A percentile compares a stretch with the other conserved stretches of the same genome.
phyloP scores from a whole-genome alignment of 1,140 invertebrate genomes.

The Lepidurus arcticus region DNA sequence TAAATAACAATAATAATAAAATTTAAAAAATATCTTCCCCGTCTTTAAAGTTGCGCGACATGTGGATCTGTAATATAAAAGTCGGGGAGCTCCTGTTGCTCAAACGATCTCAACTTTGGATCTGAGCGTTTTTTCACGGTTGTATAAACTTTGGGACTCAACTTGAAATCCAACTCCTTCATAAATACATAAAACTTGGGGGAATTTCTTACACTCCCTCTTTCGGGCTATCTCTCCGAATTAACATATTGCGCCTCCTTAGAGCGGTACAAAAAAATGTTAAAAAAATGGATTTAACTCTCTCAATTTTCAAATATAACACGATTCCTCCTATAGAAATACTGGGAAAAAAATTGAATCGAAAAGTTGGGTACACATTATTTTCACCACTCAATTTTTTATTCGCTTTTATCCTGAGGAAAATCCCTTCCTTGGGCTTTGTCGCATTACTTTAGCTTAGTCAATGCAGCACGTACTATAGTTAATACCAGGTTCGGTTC shows the following conservation, averaged over 20 bases:
- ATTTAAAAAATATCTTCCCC: neutral
- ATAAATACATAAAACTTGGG: neutral
- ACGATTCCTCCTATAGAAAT: neutral
- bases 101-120: no score
- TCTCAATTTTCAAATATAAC: neutral
- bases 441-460: neutral
- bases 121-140: neutral
- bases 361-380: no score
- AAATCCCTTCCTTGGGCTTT: neutral
- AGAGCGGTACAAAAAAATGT: neutral
- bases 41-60: conserved; percentile 6
- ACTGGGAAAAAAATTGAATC: no score
- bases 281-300: neutral
- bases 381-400: neutral
- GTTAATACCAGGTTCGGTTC: neutral
- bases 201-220: neutral
- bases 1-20: no score
- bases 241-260: neutral
- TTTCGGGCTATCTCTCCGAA: neutral
- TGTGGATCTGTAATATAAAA: neutral
- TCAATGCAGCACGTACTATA: conserved; percentile 19
- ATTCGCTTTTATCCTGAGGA: neutral
- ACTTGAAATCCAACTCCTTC: neutral
- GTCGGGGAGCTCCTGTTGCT: no score
- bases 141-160: neutral